Percentiles rank a stretch among this genome's conserved stretches.
Evolutionary conservation across 2,888 invertebrate genomes (phyloP).

Genomic region (Callinectes sapidus): DNA sequence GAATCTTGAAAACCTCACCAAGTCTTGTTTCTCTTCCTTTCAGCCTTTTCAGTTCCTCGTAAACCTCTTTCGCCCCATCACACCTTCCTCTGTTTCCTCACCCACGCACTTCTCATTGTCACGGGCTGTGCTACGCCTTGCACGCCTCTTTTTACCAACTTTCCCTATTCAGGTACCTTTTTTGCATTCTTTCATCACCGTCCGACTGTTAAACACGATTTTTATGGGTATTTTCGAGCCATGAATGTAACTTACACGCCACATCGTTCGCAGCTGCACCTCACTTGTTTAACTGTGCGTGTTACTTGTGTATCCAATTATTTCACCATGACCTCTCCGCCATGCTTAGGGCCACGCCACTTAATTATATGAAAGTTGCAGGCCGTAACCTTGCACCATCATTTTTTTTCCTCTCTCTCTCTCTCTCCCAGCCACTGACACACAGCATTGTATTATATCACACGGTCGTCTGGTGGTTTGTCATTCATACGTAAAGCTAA

Average conservation of each 20-base stretch:
- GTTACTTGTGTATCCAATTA: background rate
- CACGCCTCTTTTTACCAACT: background rate
- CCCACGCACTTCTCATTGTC: background rate
- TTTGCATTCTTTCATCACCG: background rate
- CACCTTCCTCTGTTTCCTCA: background rate
- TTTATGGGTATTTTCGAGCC: background rate
- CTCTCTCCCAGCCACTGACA: background rate
- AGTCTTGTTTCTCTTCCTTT: background rate
- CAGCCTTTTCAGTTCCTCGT: background rate
- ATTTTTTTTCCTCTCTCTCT: background rate
- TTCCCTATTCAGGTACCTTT: background rate
- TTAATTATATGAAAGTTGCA: conserved; percentile 1
- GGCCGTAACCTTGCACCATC: background rate
- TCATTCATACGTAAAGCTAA: too few relatives aligned
- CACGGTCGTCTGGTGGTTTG: background rate
- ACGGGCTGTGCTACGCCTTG: background rate
- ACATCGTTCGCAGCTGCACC: background rate
- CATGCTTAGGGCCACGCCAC: background rate
- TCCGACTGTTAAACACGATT: background rate
- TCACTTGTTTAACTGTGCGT: background rate
- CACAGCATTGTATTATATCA: background rate
- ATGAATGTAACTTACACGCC: background rate
- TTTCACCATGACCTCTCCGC: background rate
- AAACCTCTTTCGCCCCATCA: background rate
- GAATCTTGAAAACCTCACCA: background rate